phyloP scores from a whole-genome alignment of 92 coral and sea anemone genomes.

The Umimayanthus kanabou region DNA sequence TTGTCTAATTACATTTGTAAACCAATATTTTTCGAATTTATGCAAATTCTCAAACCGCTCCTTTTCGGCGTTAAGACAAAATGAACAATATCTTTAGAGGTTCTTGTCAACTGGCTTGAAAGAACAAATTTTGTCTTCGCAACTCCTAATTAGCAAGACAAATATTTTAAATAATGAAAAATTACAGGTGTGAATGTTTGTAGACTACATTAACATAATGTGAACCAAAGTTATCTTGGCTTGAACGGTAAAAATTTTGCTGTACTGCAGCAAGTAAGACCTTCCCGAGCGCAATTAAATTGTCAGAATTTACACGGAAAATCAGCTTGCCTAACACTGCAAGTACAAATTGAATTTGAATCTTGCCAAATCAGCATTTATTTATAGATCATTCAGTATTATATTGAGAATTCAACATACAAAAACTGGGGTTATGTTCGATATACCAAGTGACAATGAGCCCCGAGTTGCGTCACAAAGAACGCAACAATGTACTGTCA shows the following conservation, averaged over 20 bases:
- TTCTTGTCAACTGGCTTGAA: not conserved
- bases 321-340: not conserved
- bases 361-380: not conserved
- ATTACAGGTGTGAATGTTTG: not conserved
- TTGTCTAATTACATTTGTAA: no score
- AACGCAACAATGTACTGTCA: no score
- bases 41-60: no score
- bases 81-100: not conserved
- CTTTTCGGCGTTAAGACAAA: no score
- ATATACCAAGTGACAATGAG: no score
- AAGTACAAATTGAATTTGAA: slow-evolving; percentile 12
- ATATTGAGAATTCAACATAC: not conserved
- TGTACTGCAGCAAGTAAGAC: not conserved
- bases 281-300: not conserved
- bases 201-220: not conserved
- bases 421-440: no score
- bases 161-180: no score
- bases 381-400: slow-evolving; percentile 5
- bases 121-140: not conserved
- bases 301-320: not conserved
- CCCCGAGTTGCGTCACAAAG: no score
- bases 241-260: not conserved
- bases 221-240: no score
- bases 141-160: not conserved
- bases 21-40: no score